Percentiles rank a stretch among this genome's conserved stretches.
Conservation (phyloP, 2,113 vertebrate species). For the Pseudonaja textilis region DNA sequence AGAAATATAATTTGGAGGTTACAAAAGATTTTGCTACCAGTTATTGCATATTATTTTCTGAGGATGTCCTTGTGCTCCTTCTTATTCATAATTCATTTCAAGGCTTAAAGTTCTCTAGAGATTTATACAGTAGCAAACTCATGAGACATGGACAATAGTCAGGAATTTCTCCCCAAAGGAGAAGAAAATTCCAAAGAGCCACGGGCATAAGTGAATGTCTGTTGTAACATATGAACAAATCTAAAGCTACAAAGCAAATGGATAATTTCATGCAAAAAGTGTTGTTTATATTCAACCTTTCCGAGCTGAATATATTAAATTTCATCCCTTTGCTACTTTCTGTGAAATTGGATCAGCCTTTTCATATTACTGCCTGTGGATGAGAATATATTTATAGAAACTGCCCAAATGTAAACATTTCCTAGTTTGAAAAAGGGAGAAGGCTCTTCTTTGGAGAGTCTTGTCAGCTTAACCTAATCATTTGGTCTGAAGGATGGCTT, state of each 20-base stretch:
- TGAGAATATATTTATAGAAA: conserved; percentile 55
- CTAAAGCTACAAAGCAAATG: conserved; percentile 10
- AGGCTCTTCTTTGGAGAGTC: conserved; percentile 30
- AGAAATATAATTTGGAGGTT: background rate
- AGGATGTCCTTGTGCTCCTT: background rate
- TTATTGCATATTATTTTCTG: background rate
- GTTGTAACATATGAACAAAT: background rate
- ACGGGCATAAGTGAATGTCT: background rate
- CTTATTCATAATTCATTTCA: background rate
- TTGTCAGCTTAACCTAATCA: background rate
- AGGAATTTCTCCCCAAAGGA: background rate
- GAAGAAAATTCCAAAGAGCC: background rate
- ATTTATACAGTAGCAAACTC: background rate
- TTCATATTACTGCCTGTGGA: conserved; percentile 40
- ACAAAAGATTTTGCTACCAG: no score
- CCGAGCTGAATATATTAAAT: conserved; percentile 41
- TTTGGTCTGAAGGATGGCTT: conserved; percentile 32
- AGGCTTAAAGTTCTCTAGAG: background rate
- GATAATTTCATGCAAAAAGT: background rate
- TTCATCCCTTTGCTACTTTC: conserved; percentile 46
- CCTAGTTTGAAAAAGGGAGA: conserved; percentile 32
- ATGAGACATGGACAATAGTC: background rate
- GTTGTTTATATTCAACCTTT: conserved; percentile 11
- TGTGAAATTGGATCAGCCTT: conserved; percentile 32
- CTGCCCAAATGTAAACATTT: conserved; percentile 59